Evolutionary conservation across 2,888 invertebrate species (phyloP).

Genomic region (Drosophila histrio): DNA sequence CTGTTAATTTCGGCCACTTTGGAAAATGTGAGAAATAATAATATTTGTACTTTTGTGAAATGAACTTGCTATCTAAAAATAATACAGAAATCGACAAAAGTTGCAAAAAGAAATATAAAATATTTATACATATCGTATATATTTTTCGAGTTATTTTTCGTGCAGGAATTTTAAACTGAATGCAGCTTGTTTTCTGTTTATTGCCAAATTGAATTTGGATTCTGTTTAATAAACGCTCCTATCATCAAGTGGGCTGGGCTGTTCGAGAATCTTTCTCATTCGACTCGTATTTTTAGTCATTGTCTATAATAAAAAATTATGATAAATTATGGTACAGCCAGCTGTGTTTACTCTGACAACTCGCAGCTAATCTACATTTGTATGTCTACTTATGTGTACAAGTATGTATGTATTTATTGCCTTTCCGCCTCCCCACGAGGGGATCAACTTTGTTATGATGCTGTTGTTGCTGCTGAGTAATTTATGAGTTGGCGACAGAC

Average conservation of each 20-base stretch:
- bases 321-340: constrained; percentile 51
- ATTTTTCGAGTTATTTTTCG: constrained; percentile 33
- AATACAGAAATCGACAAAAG: constrained; percentile 25
- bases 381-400: not conserved
- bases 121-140: constrained; percentile 5
- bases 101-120: constrained; percentile 4
- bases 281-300: constrained; percentile 31
- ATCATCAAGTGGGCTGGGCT: constrained; percentile 27
- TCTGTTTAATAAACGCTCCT: constrained; percentile 22
- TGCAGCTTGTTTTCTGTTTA: constrained; percentile 56
- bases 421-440: not conserved
- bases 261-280: constrained; percentile 21
- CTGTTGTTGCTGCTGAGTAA: constrained; percentile 29
- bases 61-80: constrained; percentile 45
- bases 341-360: constrained; percentile 22
- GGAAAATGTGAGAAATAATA: constrained; percentile 15
- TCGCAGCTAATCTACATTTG: constrained; percentile 19
- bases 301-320: constrained; percentile 51
- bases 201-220: constrained; percentile 22
- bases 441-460: constrained; percentile 15
- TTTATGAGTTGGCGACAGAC: constrained; percentile 40
- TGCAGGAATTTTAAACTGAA: constrained; percentile 44
- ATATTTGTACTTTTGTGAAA: constrained; percentile 31
- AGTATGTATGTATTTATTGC: constrained; percentile 2
- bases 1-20: constrained; percentile 39